phyloP scores from a whole-genome alignment of 2,113 vertebrate genomes.

The Reinhardtius hippoglossoides region DNA sequence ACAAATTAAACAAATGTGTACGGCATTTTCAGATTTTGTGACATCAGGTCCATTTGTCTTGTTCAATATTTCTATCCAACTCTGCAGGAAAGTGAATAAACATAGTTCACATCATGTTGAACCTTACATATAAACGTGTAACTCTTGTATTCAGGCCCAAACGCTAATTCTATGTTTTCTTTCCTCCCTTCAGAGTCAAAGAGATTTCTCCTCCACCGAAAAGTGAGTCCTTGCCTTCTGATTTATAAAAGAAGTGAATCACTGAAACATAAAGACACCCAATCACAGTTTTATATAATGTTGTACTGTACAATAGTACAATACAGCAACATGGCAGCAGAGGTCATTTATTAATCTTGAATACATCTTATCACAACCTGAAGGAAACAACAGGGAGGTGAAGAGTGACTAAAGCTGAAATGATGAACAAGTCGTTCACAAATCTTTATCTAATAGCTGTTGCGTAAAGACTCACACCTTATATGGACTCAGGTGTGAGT shows the following conservation, averaged over 20 bases:
- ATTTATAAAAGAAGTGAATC: neutral
- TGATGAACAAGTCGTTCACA: neutral
- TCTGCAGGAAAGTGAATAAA: neutral
- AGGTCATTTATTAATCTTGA: neutral
- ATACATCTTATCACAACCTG: neutral
- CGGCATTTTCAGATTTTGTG: too few relatives aligned
- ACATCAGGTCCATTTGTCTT: too few relatives aligned
- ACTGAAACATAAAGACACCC: neutral
- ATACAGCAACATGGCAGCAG: neutral
- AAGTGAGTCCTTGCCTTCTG: conserved; percentile 71
- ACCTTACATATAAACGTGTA: neutral
- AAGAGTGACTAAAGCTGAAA: conserved; percentile 1
- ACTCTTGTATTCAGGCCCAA: neutral
- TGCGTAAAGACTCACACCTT: neutral
- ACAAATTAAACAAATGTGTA: too few relatives aligned
- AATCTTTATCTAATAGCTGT: neutral
- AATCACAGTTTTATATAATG: neutral
- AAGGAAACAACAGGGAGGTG: neutral
- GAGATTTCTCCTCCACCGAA: conserved; percentile 79
- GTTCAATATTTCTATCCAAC: neutral
- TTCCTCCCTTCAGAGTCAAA: conserved; percentile 73
- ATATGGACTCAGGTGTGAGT: neutral
- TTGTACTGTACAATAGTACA: neutral
- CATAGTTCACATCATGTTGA: neutral
- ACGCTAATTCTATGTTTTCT: conserved; percentile 35